These are phyloP conservation scores for Pelodiscus sinensis DNA, from an alignment of 2,113 vertebrate species.

Conservation along the genomic window DNA sequence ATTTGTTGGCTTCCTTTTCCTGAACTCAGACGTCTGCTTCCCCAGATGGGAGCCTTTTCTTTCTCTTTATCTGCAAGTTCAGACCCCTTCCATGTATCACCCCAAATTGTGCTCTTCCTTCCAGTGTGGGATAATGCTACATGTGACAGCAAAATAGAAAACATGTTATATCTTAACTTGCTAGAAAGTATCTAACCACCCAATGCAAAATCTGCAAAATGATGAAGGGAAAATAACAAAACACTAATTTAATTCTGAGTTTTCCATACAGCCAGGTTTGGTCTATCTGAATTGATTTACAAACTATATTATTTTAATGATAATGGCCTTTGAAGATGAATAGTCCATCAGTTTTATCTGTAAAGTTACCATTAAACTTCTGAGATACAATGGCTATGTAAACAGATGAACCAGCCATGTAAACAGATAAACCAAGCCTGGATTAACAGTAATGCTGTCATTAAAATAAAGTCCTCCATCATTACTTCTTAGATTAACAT, in stretches of 20 bases:
- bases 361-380: neutral
- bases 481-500: constrained; percentile 18
- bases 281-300: neutral
- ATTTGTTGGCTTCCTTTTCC: neutral
- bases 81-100: neutral
- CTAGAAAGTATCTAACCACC: neutral
- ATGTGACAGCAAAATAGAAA: neutral
- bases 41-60: fast-evolving
- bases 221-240: neutral
- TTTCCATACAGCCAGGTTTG: neutral
- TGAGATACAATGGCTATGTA: neutral
- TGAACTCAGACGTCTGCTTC: neutral
- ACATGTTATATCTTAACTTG: neutral
- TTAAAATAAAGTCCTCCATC: constrained; percentile 32
- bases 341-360: neutral
- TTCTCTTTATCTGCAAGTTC: neutral
- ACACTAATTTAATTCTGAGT: neutral
- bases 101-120: neutral
- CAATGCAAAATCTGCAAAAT: neutral
- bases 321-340: neutral
- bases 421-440: constrained; percentile 1
- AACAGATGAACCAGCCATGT: neutral
- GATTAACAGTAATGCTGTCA: constrained; percentile 5
- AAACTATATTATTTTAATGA: constrained; percentile 16
- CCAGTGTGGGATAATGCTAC: neutral